phyloP scores from a whole-genome alignment of 2,888 invertebrate genomes.

The Lasius platythorax region DNA sequence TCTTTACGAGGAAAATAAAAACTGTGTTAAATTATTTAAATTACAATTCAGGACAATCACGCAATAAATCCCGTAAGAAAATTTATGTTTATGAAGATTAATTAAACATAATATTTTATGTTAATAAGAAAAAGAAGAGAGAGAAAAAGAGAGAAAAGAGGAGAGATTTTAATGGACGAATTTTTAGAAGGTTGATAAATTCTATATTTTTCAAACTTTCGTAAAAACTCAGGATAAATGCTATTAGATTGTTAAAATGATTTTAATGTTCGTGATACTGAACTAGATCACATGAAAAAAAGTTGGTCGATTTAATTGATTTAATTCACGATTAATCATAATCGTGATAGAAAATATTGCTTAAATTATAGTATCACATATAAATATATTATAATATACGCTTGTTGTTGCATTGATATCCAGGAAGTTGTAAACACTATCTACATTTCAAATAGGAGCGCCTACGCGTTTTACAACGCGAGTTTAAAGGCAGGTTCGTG shows the following conservation, averaged over 20 bases:
- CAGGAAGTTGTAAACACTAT: constrained; percentile 41
- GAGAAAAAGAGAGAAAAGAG: not conserved
- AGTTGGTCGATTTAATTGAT: not conserved
- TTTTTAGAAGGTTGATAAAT: not conserved
- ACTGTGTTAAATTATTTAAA: not conserved
- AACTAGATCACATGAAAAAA: not conserved
- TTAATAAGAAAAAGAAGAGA: not conserved
- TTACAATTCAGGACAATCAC: not conserved
- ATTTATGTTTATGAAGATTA: not conserved
- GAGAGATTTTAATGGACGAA: not conserved
- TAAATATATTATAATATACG: constrained; percentile 29
- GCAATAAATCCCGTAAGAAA: not conserved
- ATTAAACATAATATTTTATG: not conserved
- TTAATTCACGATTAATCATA: constrained; percentile 27
- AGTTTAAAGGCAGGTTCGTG: constrained; percentile 33
- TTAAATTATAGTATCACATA: constrained; percentile 34
- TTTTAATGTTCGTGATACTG: not conserved
- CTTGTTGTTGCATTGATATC: constrained; percentile 20
- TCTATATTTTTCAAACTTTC: not conserved
- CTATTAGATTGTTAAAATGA: not conserved
- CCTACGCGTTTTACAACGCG: constrained; percentile 22
- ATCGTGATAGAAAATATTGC: not conserved
- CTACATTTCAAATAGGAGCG: constrained; percentile 46
- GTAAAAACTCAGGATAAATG: not conserved
- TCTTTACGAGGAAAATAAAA: not conserved